These are phyloP conservation scores for Alethe diademata DNA, from an alignment of 2,113 vertebrate species.

Conservation along the genomic window DNA sequence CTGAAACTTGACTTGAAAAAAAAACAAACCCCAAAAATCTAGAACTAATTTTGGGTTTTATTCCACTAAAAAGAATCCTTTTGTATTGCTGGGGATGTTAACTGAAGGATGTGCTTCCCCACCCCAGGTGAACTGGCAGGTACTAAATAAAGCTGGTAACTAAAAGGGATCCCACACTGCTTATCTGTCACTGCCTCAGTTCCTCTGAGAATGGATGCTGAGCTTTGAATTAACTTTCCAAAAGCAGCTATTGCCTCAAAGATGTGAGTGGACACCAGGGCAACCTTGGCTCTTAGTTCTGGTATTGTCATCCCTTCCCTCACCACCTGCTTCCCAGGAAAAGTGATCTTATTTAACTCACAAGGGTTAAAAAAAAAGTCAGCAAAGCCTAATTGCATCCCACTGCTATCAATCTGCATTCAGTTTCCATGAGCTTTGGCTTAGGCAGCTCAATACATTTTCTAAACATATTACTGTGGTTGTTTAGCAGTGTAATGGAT, in stretches of 20 bases:
- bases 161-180: neutral
- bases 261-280: accelerated
- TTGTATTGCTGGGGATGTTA: neutral
- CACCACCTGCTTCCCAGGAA: neutral
- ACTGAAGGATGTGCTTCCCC: neutral
- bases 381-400: neutral
- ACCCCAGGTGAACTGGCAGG: neutral
- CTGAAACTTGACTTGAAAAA: neutral
- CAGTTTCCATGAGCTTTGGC: neutral
- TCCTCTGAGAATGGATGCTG: neutral
- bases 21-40: accelerated
- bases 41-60: neutral
- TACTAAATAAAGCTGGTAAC: neutral
- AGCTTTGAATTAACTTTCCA: neutral
- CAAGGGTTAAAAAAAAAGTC: neutral
- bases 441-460: neutral
- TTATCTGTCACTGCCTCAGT: neutral
- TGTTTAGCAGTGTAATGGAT: neutral
- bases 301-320: neutral
- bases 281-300: neutral
- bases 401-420: neutral
- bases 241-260: neutral
- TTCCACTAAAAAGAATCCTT: neutral
- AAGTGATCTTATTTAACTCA: neutral
- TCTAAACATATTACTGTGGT: neutral